Evolutionary conservation across 2,888 invertebrate species (phyloP), one percentile per base, ranked within the genome.

Genomic region (Andrena trimmerana): DNA sequence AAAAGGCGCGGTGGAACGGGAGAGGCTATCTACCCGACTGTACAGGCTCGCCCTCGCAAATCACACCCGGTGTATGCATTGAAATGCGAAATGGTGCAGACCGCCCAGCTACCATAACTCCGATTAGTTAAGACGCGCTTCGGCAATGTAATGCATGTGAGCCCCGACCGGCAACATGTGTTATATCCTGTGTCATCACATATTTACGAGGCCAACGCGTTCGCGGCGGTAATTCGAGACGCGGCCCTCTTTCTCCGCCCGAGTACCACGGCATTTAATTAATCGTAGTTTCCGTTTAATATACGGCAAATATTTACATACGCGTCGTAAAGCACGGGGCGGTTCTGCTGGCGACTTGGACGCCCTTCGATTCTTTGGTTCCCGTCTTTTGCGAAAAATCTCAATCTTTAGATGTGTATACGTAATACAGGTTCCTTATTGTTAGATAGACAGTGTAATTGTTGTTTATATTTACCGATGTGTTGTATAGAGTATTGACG

Each of bases 71-170:
- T 85, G 86, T 86, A 89, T 83, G 90, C 86, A 90, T 90, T 80
- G 89, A 89, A 90, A 89, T 85, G 88, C 84, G 86, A 83, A 87
- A 87, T 87, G 87, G 83, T 67, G 82, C 84, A 77, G 87, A 86
- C 83, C 82, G 85, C 81, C 88, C 84, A 81, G 88, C 86, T 86
- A 85, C 88, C 90, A 89, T 89, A 89, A 89, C 88, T 89, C 82
- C 86, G 89, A 89, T 89, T 90, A 90, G 89, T 89, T 90, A 88
- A 89, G 90, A 88, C 90, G 85, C 88, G 83, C 90, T 83, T 85
- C 84, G 90, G 84, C 90, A 81, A 87, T 80, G 84, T 88, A 88
- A 90, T 86, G 88, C 87, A 86, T 84, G 88, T 80, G 75, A 75
- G 83, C 79, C 76, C 57, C 69, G 74, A 20, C 59, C 78, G 69